Evolutionary conservation across 2,113 vertebrate species (phyloP).

Genomic region (Chionomys nivalis): DNA sequence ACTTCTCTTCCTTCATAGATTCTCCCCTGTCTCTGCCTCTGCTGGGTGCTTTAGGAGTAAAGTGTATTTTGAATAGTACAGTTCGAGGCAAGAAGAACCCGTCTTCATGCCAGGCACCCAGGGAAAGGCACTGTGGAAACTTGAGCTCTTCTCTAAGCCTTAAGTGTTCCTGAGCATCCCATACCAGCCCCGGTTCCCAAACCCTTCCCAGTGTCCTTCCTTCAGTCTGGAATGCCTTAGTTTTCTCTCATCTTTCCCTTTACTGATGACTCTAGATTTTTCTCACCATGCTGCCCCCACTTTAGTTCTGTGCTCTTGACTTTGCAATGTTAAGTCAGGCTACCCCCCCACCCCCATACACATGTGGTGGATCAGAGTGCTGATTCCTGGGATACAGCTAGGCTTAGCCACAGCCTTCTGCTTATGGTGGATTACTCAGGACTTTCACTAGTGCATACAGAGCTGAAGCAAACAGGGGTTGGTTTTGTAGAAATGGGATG

Average conservation of each 20-base stretch:
- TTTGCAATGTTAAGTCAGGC: not conserved
- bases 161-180: not conserved
- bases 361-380: not conserved
- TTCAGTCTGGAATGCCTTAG: not conserved
- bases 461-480: not conserved
- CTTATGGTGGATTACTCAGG: not conserved
- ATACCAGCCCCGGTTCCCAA: not conserved
- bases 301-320: not conserved
- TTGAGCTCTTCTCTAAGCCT: not conserved
- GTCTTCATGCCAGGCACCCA: not conserved
- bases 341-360: not conserved
- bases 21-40: not conserved
- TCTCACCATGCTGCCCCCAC: not conserved
- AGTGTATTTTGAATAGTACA: not conserved
- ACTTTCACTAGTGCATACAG: not conserved
- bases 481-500: not conserved
- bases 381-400: not conserved
- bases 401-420: not conserved
- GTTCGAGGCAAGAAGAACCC: not conserved
- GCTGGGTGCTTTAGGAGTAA: not conserved
- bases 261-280: not conserved
- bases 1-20: not conserved
- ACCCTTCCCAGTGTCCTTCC: not conserved
- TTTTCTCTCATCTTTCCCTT: not conserved
- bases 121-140: not conserved